Conservation (phyloP, 2,113 vertebrate genomes). For the Hyaena hyaena region DNA sequence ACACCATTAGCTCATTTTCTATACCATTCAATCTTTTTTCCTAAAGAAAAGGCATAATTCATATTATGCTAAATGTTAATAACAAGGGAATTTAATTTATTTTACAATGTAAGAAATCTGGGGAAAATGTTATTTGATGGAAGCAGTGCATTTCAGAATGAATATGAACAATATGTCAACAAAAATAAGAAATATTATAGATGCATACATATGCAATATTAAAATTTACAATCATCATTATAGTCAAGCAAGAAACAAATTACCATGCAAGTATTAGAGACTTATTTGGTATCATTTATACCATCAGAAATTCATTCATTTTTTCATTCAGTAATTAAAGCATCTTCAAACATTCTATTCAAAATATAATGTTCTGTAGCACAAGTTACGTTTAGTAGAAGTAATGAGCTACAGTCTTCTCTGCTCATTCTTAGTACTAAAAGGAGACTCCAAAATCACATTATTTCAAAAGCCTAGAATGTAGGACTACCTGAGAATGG, state of each 20-base stretch:
- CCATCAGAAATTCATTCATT: neutral
- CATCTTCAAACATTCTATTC: neutral
- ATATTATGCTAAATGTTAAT: conserved; percentile 53
- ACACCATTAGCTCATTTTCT: conserved; percentile 50
- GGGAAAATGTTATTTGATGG: neutral
- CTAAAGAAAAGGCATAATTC: neutral
- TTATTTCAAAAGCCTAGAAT: neutral
- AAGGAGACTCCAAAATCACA: neutral
- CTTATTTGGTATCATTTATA: neutral
- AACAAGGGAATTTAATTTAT: conserved; percentile 49
- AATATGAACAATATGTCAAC: neutral
- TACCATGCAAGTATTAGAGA: neutral
- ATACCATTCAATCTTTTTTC: conserved; percentile 52
- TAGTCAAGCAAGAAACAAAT: neutral
- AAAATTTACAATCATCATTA: neutral
- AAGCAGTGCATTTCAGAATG: neutral
- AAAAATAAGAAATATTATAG: neutral
- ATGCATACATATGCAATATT: neutral
- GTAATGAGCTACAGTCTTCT: neutral
- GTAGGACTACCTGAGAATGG: neutral
- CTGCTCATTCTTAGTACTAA: neutral
- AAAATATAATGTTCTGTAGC: neutral
- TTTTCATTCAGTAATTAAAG: neutral
- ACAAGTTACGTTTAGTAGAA: neutral
- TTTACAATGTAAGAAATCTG: conserved; percentile 32